These are phyloP conservation scores for Leptinotarsa peninsularis DNA, from an alignment of 2,888 invertebrate genomes.

Conservation along the genomic window DNA sequence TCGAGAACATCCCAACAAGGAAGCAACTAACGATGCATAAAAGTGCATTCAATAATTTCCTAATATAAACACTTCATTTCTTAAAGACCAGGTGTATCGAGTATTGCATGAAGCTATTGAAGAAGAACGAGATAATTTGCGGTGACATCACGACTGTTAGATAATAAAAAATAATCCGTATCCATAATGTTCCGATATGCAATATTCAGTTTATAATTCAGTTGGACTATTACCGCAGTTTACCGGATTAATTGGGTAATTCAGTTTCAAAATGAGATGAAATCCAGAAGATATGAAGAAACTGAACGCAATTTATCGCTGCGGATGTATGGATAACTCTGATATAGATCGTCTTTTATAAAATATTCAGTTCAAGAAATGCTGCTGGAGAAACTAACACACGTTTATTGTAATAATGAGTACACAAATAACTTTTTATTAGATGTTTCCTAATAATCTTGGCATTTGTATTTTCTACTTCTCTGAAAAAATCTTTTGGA, in stretches of 20 bases:
- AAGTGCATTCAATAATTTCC: slow-evolving; percentile 20
- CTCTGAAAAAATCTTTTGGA: too few relatives aligned
- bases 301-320: background rate
- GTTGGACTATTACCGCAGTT: slow-evolving; percentile 13
- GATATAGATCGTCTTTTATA: background rate
- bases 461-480: too few relatives aligned
- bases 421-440: too few relatives aligned
- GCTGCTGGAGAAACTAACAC: too few relatives aligned
- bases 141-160: slow-evolving; percentile 26
- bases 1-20: background rate
- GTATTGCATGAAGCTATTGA: slow-evolving; percentile 20
- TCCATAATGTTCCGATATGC: slow-evolving; percentile 18
- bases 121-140: slow-evolving; percentile 22
- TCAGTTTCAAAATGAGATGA: slow-evolving; percentile 19
- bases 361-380: background rate
- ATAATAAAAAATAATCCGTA: slow-evolving; percentile 22
- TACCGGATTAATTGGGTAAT: background rate
- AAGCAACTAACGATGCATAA: slow-evolving; percentile 12
- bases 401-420: too few relatives aligned
- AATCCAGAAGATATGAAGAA: slow-evolving; percentile 11
- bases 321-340: background rate
- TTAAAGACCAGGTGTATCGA: background rate
- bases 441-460: too few relatives aligned
- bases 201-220: slow-evolving; percentile 20
- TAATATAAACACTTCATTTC: slow-evolving; percentile 16